Conservation (phyloP, 2,888 invertebrate species). For the Julus scandinavius region DNA sequence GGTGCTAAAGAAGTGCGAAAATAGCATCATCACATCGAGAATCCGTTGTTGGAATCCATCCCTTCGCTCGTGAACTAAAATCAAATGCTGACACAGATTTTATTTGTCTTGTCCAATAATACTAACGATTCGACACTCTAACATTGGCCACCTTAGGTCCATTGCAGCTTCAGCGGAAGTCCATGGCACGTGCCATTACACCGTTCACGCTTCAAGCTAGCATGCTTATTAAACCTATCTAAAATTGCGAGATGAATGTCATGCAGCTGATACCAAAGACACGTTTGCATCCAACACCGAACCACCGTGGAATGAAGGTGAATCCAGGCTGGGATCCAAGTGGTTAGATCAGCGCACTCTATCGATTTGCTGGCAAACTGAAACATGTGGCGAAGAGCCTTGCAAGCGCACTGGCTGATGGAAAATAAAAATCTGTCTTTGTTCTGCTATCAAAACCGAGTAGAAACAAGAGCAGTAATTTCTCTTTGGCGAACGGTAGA, state of each 20-base stretch:
- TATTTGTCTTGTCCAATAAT: neutral
- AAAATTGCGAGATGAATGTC: neutral
- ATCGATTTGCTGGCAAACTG: constrained; percentile 27
- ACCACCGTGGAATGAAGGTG: constrained; percentile 25
- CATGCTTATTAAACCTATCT: neutral
- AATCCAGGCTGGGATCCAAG: constrained; percentile 3
- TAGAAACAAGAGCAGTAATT: neutral
- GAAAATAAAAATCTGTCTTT: neutral
- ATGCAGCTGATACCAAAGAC: neutral
- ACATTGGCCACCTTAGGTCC: neutral
- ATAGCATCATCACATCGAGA: neutral
- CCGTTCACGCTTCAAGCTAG: neutral
- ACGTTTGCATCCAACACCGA: constrained; percentile 26
- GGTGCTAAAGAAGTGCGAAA: neutral
- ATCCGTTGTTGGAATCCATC: constrained; percentile 9
- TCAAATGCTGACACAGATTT: neutral
- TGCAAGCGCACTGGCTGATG: neutral
- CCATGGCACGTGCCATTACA: neutral
- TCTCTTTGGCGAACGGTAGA: neutral
- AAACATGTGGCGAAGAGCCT: constrained; percentile 17
- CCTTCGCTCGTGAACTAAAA: neutral
- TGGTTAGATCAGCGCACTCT: constrained; percentile 31
- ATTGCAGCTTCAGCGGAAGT: constrained; percentile 1
- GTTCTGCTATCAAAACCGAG: neutral
- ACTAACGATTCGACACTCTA: neutral